Conservation (phyloP, 2,113 vertebrate genomes). For the Carassius gibelio region DNA sequence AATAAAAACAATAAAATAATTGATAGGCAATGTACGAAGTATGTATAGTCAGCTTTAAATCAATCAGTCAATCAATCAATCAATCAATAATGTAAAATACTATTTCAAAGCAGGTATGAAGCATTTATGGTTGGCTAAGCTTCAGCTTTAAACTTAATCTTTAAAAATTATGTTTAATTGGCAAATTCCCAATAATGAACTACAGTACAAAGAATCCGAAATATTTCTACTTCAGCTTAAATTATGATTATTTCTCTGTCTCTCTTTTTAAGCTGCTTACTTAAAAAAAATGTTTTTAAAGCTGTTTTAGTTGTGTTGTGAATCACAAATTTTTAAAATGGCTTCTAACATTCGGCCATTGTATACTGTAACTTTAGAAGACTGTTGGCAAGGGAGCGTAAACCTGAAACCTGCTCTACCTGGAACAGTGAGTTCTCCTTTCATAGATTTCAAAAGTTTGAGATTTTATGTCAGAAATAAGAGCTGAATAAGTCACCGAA, state of each 20-base stretch:
- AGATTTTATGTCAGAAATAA: background rate
- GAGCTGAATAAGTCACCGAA: background rate
- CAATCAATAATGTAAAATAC: background rate
- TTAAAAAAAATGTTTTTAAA: no score
- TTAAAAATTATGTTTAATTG: background rate
- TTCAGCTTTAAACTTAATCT: background rate
- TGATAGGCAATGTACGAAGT: background rate
- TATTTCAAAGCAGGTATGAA: background rate
- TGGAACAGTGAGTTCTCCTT: background rate
- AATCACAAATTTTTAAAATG: background rate
- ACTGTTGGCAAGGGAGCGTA: background rate
- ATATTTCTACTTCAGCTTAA: background rate
- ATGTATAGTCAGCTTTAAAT: background rate
- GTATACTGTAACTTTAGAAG: slow-evolving; percentile 6
- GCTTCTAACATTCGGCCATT: background rate
- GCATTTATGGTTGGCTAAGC: background rate
- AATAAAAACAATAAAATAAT: background rate
- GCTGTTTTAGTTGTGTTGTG: background rate
- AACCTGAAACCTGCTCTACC: background rate
- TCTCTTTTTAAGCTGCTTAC: background rate
- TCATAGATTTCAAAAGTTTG: background rate
- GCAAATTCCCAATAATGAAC: background rate
- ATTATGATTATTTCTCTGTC: no score
- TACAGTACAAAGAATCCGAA: background rate
- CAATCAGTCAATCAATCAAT: no score